Evolutionary conservation across 1,140 invertebrate genomes (phyloP), one percentile per base, ranked within the genome.

Genomic region (Dufourea novaeangliae): DNA sequence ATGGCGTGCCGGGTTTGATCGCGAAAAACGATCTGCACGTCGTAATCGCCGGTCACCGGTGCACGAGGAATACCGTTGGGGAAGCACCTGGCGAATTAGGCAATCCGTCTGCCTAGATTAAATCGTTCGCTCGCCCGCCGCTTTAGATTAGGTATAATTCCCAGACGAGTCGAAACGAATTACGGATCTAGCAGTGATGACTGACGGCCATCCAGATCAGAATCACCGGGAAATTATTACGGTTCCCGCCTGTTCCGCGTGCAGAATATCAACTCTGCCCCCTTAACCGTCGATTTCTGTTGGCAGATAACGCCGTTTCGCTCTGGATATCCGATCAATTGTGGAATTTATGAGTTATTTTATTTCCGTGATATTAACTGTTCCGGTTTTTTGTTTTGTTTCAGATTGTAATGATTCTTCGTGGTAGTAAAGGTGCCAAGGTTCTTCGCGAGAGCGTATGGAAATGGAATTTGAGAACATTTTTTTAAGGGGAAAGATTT

Each of bases 1-100:
- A 73, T 22, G 69, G 7, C 17, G 25, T 6, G 41, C 14, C 44
- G 63, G 32, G 39, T 7, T 20, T 8, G 14, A 69, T 75, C 41
- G 37, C 29, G 75, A 71, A 71, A 63, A 77, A 66, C 76, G 80
- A 82, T 79, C 78, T 70, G 61, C 64, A 71, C 75, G 71, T 72
- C 59, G 75, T 69, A 78, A 76, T 79, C 79, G 61, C 78, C 77
- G 79, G 67, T 37, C 32, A 57, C 17, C 11, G 64, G 64, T 69
- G 52, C 54, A 62, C 32, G 34, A 62, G 57, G 37, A 61, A 69
- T n/a, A n/a, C 41, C 22, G 20, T n/a, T 39, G 37, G 46, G 56
- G 70, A 71, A 71, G 56, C 56, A 59, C 12, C 41, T n/a, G 41
- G 20, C 2, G 37, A 70, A 78, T 78, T 72, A 20, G 32, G 57